Conservation (phyloP, 2,797 vertebrate species). For the Sardinella longiceps region DNA sequence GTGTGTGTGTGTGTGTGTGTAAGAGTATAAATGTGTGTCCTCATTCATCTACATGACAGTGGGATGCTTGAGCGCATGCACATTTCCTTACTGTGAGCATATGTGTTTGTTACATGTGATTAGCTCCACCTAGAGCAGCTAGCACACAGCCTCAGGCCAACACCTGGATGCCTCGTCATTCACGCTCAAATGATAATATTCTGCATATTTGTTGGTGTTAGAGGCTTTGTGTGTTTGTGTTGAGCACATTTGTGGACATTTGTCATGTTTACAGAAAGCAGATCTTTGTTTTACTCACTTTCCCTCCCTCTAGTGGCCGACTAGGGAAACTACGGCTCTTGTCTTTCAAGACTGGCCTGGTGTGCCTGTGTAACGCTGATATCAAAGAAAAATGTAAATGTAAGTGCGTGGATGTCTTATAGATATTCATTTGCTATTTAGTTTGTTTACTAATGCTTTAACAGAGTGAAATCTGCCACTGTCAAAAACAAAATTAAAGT, state of each 20-base stretch:
- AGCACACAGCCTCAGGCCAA: conserved; percentile 24
- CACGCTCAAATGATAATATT: not conserved
- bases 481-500: too few relatives aligned
- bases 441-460: not conserved
- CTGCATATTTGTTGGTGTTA: not conserved
- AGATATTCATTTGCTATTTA: not conserved
- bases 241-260: not conserved
- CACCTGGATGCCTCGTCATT: conserved; percentile 26
- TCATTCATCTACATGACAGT: not conserved
- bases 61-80: not conserved
- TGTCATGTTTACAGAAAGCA: conserved; percentile 66
- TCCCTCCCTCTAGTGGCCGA: conserved; percentile 72
- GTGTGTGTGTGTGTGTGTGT: not conserved
- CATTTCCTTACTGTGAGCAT: not conserved
- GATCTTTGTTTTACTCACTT: not conserved
- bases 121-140: not conserved
- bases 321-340: conserved; percentile 80
- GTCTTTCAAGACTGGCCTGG: conserved; percentile 82
- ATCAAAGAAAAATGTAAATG: conserved; percentile 85
- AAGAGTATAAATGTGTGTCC: not conserved
- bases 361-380: conserved; percentile 79
- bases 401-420: conserved; percentile 59
- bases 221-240: not conserved
- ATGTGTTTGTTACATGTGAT: not conserved
- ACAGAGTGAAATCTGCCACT: not conserved